Percentiles rank a stretch among this genome's conserved stretches.
Conservation (phyloP, 2,888 invertebrate genomes). For the Julus scanicus region DNA sequence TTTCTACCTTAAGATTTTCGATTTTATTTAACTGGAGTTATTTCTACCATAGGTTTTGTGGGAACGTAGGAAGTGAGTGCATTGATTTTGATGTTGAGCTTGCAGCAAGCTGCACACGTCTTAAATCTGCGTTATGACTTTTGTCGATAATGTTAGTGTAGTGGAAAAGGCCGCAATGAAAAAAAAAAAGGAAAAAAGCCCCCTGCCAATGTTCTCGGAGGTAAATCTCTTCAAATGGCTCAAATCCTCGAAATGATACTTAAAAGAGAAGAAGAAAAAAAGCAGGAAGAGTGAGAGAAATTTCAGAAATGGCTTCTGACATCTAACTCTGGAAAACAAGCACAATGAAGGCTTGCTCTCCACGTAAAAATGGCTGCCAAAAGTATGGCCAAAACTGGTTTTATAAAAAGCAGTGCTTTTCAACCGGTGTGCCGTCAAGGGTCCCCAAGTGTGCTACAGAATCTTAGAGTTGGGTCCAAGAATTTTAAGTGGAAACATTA, state of each 20-base stretch:
- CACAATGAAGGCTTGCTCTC: not conserved
- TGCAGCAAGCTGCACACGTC: conserved; percentile 5
- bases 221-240: conserved; percentile 42
- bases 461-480: too few relatives aligned
- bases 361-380: not conserved
- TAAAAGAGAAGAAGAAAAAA: not conserved
- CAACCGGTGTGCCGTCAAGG: too few relatives aligned
- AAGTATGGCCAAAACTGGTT: not conserved
- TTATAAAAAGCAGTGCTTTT: too few relatives aligned
- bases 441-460: too few relatives aligned
- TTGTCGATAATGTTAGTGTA: conserved; percentile 42
- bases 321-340: not conserved
- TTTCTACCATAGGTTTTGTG: conserved; percentile 6
- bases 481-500: too few relatives aligned
- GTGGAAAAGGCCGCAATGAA: conserved; percentile 1
- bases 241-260: conserved; percentile 39
- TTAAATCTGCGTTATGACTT: conserved; percentile 42
- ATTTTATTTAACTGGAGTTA: not conserved
- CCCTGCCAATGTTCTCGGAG: conserved; percentile 32
- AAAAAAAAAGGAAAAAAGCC: not conserved
- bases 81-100: conserved; percentile 7
- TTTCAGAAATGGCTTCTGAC: not conserved
- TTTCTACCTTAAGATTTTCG: not conserved
- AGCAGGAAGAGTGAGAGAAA: not conserved
- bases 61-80: not conserved